Evolutionary conservation across 2,797 vertebrate species (phyloP), one percentile per base, ranked within the genome.

Genomic region (Brachyrhaphis roseni): DNA sequence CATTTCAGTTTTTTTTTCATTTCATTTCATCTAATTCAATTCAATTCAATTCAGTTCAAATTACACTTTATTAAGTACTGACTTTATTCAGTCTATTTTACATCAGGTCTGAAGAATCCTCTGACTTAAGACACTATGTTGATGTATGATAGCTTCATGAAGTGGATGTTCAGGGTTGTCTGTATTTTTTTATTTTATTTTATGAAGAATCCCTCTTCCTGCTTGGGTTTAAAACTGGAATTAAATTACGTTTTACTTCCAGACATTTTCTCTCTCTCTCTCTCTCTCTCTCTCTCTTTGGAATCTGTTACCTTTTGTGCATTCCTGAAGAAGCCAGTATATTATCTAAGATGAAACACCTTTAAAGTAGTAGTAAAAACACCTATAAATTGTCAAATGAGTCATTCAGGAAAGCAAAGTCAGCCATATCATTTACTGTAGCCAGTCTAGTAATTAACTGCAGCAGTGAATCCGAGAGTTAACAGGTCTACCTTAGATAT

Each of bases 381-480:
- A 49, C 3, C 46, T 75, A 49, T 80, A 31, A 71, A 85, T 87
- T 77, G 85, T 84, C 62, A 64, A 75, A 84, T 64, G 39, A 71
- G 3, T 3, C 70, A 43, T 82, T 45, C 53, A 79, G 64, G 45
- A 23, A 85, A 55, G 55, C 39, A 36, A 5, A 77, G 70, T 34
- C 81, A 75, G 80, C 55, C 62, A 11, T 87, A 53, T 87, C 13
- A 88, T 91, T 89, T 88, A 34, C 79, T 75, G 47, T 72, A 28
- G 49, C 53, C 79, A 82, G 57, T 76, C 68, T 79, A 82, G 71
- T 85, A 83, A 87, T 89, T 82, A 89, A 78, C 79, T 77, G 57
- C 62, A 57, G 64, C 34, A 23, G 49, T 74, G 81, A 79, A 85
- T 84, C 71, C 79, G 8, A 45, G 57, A 57, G 55, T 49, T 36